These are phyloP conservation scores for Colius striatus DNA, from an alignment of 2,113 vertebrate species.

Conservation along the genomic window DNA sequence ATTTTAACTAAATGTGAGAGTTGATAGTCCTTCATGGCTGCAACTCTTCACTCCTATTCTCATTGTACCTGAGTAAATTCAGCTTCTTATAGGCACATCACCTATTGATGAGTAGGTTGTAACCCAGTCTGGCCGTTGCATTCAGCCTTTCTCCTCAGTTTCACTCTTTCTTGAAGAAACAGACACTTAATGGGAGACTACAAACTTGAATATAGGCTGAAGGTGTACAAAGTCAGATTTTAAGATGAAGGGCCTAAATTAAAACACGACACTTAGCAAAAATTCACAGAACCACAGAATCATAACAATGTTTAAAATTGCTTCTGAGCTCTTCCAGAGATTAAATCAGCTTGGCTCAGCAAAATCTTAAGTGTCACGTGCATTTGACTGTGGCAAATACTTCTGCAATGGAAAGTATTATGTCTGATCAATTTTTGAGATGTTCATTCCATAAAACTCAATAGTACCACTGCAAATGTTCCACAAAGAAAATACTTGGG, in stretches of 20 bases:
- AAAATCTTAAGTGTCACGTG: neutral
- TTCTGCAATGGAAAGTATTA: neutral
- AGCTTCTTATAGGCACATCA: neutral
- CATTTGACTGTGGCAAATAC: neutral
- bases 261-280: neutral
- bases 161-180: neutral
- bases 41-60: neutral
- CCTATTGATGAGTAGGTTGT: neutral
- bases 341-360: neutral
- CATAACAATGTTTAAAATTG: neutral
- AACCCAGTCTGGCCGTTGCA: neutral
- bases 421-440: neutral
- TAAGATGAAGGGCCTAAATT: neutral
- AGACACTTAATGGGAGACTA: neutral
- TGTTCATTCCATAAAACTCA: neutral
- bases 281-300: too few species aligned
- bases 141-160: neutral
- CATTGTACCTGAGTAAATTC: neutral
- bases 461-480: neutral
- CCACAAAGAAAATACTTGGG: neutral
- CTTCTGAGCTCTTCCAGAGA: neutral
- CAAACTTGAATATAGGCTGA: neutral
- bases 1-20: neutral
- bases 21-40: neutral
- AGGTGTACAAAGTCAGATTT: neutral